Conservation (phyloP, 2,113 vertebrate genomes). For the Heteronetta atricapilla region DNA sequence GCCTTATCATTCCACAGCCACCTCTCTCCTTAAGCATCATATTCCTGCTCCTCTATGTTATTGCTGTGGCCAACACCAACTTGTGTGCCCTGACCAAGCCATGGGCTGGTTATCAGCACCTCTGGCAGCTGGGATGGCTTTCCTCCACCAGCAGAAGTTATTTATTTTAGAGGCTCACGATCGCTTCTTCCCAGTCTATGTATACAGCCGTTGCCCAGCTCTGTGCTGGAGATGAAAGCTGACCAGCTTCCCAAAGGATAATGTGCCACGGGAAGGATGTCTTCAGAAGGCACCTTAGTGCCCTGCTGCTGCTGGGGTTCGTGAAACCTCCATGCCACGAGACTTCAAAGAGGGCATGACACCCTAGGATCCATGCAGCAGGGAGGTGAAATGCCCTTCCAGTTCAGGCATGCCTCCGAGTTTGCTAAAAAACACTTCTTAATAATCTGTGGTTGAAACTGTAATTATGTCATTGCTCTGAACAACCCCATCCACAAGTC, state of each 20-base stretch:
- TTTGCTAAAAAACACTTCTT: conserved; percentile 67
- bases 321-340: not conserved
- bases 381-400: conserved; percentile 67
- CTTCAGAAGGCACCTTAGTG: not conserved
- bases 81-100: too few relatives aligned
- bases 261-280: not conserved
- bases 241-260: not conserved
- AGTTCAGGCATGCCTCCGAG: conserved; percentile 67
- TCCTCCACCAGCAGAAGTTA: not conserved
- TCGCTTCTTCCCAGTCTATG: not conserved
- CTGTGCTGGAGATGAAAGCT: not conserved
- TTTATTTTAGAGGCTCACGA: not conserved
- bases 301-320: not conserved
- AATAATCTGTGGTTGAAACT: conserved; percentile 77
- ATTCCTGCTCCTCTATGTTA: not conserved
- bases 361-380: conserved; percentile 50
- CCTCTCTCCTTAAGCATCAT: not conserved
- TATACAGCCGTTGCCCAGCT: too few relatives aligned
- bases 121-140: not conserved
- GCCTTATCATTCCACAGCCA: not conserved
- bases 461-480: conserved; percentile 72
- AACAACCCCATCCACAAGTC: conserved; percentile 54
- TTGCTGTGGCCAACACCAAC: not conserved
- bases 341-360: conserved; percentile 67
- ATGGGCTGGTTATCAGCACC: not conserved